phyloP scores from a whole-genome alignment of 2,888 invertebrate genomes.

The Physocephala rufipes region DNA sequence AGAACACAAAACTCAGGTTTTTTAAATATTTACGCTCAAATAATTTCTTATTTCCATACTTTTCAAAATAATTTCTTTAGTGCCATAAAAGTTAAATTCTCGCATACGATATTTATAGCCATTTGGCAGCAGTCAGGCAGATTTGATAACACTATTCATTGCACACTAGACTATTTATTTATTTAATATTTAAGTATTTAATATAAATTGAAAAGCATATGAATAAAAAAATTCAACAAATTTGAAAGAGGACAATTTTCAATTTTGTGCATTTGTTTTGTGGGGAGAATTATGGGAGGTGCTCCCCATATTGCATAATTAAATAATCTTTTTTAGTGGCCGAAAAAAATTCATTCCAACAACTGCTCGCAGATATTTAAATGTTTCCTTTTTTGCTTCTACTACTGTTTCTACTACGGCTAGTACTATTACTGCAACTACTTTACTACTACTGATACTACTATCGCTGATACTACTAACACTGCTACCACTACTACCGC shows the following conservation, averaged over 20 bases:
- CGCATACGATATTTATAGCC: neutral
- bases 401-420: no score
- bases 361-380: no score
- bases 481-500: no score
- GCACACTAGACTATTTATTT: slow-evolving; percentile 45
- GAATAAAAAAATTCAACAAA: slow-evolving; percentile 61
- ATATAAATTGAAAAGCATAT: slow-evolving; percentile 51
- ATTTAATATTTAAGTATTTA: slow-evolving; percentile 56
- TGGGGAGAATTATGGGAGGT: no score
- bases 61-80: slow-evolving; percentile 1
- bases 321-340: no score
- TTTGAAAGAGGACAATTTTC: slow-evolving; percentile 36
- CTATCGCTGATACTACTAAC: no score
- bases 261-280: neutral
- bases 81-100: slow-evolving; percentile 14
- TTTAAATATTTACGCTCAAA: neutral
- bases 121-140: neutral
- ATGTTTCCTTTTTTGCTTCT: no score
- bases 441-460: no score
- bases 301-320: no score
- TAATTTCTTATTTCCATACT: neutral
- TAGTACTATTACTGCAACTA: no score
- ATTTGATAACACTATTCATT: slow-evolving; percentile 4
- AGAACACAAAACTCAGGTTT: slow-evolving; percentile 23
- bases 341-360: no score